Base-by-base conservation (phyloP, 2,113 vertebrate species). In the Clarias magur region DNA sequence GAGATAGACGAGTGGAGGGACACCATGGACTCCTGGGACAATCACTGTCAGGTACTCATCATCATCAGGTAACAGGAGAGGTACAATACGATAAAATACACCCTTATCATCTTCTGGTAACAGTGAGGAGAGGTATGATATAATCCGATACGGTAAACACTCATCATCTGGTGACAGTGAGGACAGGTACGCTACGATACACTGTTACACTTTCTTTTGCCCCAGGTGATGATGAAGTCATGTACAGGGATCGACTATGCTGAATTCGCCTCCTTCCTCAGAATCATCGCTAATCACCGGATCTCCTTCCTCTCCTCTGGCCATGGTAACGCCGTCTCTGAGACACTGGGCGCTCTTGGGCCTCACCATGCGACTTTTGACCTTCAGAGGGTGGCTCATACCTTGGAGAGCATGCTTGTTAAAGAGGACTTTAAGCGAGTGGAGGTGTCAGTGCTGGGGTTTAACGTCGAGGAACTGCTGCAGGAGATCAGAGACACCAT, bases 201-300 rank as follows among this genome's bases (percentile, higher is more conserved):
- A 67, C n/a, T 48, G 48, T 8, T 48, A 8, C 48, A 48, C 17
- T 25, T 79, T 84, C 30, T 80, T 30, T 88, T 89, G 30, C 42
- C 80, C 27, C 59, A 99, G 98, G 92, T 99, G 87, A 96, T 99
- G 91, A 96, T 99, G 98, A 98, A 96, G 90, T 96, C 98, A 12
- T 99, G 98, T 93, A 96, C 97, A 0, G 98, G 98, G 48, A 99
- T 99, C 13, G 93, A 98, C 89, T 99, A 97, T 56, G 93, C 92
- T 72, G 98, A 99, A 87, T 99, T 99, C 91, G 96, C 96, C 85
- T 95, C 96, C 0, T 99, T 99, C 90, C 95, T 99, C 79, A 97
- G 96, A 90, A 93, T 96, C 30, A 95, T 99, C 0, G 95, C 96
- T 0, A 94, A 96, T n/a, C 97, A 94, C 89, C 96, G 98, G 11